Evolutionary conservation across 2,797 vertebrate genomes (phyloP).

Genomic region (Phrynocephalus forsythii): DNA sequence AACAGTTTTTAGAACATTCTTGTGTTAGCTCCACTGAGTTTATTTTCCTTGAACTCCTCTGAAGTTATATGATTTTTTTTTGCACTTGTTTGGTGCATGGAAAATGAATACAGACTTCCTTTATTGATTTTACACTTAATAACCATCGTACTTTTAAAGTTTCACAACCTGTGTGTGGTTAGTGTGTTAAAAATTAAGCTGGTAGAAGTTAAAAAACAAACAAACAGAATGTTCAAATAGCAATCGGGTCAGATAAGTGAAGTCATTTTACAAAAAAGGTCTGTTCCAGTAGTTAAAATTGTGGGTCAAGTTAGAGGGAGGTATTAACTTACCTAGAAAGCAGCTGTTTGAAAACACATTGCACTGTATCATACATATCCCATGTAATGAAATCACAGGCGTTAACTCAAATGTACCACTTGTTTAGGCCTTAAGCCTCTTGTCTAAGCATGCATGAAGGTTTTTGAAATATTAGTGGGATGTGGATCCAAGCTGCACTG

Average conservation of each 20-base stretch:
- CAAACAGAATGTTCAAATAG: constrained; percentile 73
- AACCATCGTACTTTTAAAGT: constrained; percentile 73
- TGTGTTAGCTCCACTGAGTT: constrained; percentile 27
- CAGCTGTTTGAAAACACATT: constrained; percentile 74
- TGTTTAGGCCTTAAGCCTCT: constrained; percentile 29
- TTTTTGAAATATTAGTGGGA: constrained; percentile 55
- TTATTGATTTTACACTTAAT: constrained; percentile 67
- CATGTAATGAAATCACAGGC: constrained; percentile 56
- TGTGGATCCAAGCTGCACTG: neutral
- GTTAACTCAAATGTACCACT: constrained; percentile 41
- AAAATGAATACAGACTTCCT: constrained; percentile 48
- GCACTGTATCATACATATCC: constrained; percentile 58
- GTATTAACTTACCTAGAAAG: constrained; percentile 80
- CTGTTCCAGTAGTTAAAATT: constrained; percentile 71
- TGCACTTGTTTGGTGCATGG: constrained; percentile 34
- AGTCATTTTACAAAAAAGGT: constrained; percentile 70
- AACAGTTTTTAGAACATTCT: neutral
- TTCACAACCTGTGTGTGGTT: constrained; percentile 79
- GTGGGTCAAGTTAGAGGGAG: constrained; percentile 73
- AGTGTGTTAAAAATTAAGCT: constrained; percentile 72
- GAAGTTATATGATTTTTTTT: constrained; percentile 44
- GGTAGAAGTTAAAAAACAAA: constrained; percentile 54
- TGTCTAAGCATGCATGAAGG: neutral
- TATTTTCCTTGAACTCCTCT: constrained; percentile 39
- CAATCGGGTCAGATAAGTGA: constrained; percentile 77